A percentile compares a stretch with the other conserved stretches of the same genome.
These are phyloP conservation scores for Drosophila varians DNA, from an alignment of 1,140 invertebrate genomes.

Conservation along the genomic window DNA sequence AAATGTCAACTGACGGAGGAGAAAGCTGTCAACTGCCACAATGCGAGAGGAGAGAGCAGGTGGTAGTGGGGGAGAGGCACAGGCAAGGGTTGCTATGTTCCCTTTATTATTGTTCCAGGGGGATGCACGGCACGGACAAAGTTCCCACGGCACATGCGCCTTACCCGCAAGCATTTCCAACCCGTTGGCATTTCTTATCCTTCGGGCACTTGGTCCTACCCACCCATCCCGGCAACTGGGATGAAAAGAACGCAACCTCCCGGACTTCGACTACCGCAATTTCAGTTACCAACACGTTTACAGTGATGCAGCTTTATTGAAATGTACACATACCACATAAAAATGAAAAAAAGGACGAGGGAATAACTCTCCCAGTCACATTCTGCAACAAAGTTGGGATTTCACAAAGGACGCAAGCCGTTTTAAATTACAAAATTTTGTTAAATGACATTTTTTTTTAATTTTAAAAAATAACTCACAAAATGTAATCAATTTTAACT, in stretches of 20 bases:
- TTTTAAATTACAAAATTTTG: too few relatives aligned
- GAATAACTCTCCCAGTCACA: constrained; percentile 1
- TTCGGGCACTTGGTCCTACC: background rate
- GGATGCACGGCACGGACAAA: constrained; percentile 2
- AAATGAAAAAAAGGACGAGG: background rate
- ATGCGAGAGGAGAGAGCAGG: constrained; percentile 7
- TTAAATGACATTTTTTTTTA: too few relatives aligned
- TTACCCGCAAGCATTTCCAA: constrained; percentile 48
- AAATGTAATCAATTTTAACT: background rate
- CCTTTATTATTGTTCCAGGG: constrained; percentile 8
- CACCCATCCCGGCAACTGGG: background rate
- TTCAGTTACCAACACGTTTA: constrained; percentile 27
- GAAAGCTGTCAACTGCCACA: constrained; percentile 13
- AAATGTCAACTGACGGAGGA: constrained; percentile 63
- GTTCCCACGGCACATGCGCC: constrained; percentile 55
- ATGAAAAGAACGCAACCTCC: constrained; percentile 30
- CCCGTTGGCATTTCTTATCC: constrained; percentile 60
- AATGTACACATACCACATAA: constrained; percentile 36
- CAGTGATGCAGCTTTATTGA: constrained; percentile 49
- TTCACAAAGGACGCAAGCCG: background rate
- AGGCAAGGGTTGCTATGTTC: constrained; percentile 36
- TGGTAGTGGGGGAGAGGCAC: background rate
- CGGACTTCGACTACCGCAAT: constrained; percentile 53
- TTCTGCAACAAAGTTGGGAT: constrained; percentile 19
- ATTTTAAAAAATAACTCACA: background rate